Percentiles rank a stretch among this genome's conserved stretches.
Conservation (phyloP, 2,113 vertebrate genomes). For the Stigmatopora argus region DNA sequence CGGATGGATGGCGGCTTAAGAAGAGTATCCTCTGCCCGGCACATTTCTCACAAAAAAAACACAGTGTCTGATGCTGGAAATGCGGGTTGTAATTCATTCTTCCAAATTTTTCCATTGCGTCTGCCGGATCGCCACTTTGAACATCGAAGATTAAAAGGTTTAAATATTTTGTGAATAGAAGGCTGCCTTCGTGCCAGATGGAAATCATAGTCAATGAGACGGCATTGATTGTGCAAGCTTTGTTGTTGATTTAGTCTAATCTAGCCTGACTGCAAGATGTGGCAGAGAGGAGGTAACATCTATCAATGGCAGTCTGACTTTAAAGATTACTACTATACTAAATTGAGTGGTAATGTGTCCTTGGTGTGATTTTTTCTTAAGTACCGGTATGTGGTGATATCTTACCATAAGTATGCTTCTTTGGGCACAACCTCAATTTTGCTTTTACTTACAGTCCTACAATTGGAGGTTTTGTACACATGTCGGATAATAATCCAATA, state of each 20-base stretch:
- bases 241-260: slow-evolving; percentile 75
- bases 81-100: slow-evolving; percentile 40
- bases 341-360: slow-evolving; percentile 46
- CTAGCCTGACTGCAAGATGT: slow-evolving; percentile 63
- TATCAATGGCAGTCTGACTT: slow-evolving; percentile 48
- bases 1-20: slow-evolving; percentile 45
- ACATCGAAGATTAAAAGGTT: slow-evolving; percentile 69
- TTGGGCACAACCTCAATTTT: background rate
- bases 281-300: slow-evolving; percentile 31
- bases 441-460: slow-evolving; percentile 5
- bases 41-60: slow-evolving; percentile 41
- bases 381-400: slow-evolving; percentile 4
- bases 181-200: slow-evolving; percentile 60
- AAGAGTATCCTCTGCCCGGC: slow-evolving; percentile 46
- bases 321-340: slow-evolving; percentile 56
- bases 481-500: background rate
- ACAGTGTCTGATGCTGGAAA: slow-evolving; percentile 32
- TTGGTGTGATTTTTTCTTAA: slow-evolving; percentile 23
- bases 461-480: background rate
- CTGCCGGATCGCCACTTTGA: slow-evolving; percentile 45
- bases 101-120: slow-evolving; percentile 50
- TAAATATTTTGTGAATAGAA: slow-evolving; percentile 67
- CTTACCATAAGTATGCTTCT: background rate
- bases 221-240: slow-evolving; percentile 73
- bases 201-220: slow-evolving; percentile 65